These are phyloP conservation scores for Cebidichthys violaceus DNA, from an alignment of 2,113 vertebrate genomes.

Conservation along the genomic window DNA sequence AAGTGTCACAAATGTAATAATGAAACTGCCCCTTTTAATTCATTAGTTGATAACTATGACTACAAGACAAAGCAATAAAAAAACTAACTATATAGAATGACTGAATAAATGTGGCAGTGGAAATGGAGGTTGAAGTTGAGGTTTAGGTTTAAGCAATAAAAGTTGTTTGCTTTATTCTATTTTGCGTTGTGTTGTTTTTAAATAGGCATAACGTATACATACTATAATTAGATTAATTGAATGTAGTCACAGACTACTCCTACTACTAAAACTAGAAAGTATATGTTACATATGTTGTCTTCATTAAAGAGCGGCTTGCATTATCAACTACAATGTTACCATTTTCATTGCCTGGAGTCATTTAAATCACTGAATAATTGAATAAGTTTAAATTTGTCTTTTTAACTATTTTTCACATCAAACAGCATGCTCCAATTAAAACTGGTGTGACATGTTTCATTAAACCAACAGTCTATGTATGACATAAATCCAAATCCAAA, in stretches of 20 bases:
- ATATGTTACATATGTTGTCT: neutral
- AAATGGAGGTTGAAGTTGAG: neutral
- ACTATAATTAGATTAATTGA: neutral
- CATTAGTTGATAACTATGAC: neutral
- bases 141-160: neutral
- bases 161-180: neutral
- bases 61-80: neutral
- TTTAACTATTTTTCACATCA: neutral
- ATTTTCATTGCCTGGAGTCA: neutral
- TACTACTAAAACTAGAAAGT: neutral
- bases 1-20: neutral
- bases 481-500: slow-evolving; percentile 14
- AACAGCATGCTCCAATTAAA: slow-evolving; percentile 1
- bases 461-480: neutral
- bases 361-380: neutral
- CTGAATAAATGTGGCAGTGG: neutral
- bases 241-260: neutral
- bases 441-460: neutral
- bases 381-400: neutral
- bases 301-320: neutral
- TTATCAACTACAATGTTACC: neutral
- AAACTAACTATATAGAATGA: too few relatives aligned
- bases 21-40: neutral
- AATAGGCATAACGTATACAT: neutral
- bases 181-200: neutral